A percentile compares a stretch with the other conserved stretches of the same genome.
Evolutionary conservation across 2,888 invertebrate genomes (phyloP).

Genomic region (Acanthacorydalis orientalis): DNA sequence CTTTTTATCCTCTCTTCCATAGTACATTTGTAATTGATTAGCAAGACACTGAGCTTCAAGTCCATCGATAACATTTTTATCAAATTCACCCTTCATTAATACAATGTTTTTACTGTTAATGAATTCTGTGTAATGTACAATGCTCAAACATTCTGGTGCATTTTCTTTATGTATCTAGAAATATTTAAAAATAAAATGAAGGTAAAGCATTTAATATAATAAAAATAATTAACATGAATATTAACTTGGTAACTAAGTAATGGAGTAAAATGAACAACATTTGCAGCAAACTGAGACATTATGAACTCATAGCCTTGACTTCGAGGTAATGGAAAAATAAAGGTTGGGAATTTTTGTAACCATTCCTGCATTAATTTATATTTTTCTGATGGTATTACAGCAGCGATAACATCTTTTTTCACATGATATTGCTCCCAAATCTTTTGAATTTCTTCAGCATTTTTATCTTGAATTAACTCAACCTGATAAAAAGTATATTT

Average conservation of each 20-base stretch:
- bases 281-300: constrained; percentile 53
- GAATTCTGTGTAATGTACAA: constrained; percentile 65
- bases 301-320: constrained; percentile 77
- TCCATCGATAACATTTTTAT: constrained; percentile 54
- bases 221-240: neutral
- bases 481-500: constrained; percentile 14
- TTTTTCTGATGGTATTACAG: constrained; percentile 43
- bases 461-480: constrained; percentile 55
- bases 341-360: constrained; percentile 45
- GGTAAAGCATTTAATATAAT: neutral
- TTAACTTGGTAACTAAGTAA: constrained; percentile 66
- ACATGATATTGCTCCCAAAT: constrained; percentile 75
- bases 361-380: constrained; percentile 40
- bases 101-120: constrained; percentile 51
- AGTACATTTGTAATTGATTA: constrained; percentile 75
- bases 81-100: constrained; percentile 75
- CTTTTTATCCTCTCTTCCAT: constrained; percentile 43
- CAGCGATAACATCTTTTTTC: constrained; percentile 58
- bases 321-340: constrained; percentile 65
- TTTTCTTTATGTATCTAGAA: constrained; percentile 65
- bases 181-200: constrained; percentile 3
- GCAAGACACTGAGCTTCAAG: constrained; percentile 74
- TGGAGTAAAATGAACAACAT: constrained; percentile 69
- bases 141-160: constrained; percentile 70
- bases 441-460: constrained; percentile 46